These are phyloP conservation scores for Stichodactyla helianthus DNA, from an alignment of 64 coral and sea anemone species.

Conservation along the genomic window DNA sequence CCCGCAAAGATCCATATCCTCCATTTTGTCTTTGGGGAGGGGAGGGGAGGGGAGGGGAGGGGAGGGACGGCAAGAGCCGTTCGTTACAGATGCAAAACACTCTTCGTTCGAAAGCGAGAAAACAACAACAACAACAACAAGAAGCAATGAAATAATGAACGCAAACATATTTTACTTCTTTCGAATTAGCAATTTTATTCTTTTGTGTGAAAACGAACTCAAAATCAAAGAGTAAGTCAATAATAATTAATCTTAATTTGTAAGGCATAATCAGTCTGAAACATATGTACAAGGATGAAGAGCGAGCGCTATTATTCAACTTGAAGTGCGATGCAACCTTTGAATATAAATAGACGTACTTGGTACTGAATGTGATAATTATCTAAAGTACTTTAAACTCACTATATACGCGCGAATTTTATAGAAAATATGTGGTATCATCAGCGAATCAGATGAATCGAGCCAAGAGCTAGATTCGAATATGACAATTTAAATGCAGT, in stretches of 20 bases:
- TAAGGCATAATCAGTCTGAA: conserved; percentile 9
- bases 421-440: neutral
- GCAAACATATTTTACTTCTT: neutral
- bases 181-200: conserved; percentile 27
- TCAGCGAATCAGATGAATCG: neutral
- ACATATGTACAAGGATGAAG: conserved; percentile 6
- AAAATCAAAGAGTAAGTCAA: conserved; percentile 28
- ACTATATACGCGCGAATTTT: neutral
- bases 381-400: neutral
- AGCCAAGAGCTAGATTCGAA: neutral
- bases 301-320: neutral
- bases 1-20: no score
- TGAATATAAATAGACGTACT: neutral
- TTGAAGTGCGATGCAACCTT: neutral
- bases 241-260: conserved; percentile 9
- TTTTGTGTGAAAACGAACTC: conserved; percentile 24
- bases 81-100: no score
- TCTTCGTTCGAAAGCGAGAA: no score
- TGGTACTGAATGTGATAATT: neutral
- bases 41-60: no score
- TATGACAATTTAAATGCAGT: neutral
- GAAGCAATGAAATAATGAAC: neutral
- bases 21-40: no score
- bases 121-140: neutral
- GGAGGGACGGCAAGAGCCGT: no score